Evolutionary conservation across 2,888 invertebrate genomes (phyloP).

Genomic region (Eupeodes luniger): DNA sequence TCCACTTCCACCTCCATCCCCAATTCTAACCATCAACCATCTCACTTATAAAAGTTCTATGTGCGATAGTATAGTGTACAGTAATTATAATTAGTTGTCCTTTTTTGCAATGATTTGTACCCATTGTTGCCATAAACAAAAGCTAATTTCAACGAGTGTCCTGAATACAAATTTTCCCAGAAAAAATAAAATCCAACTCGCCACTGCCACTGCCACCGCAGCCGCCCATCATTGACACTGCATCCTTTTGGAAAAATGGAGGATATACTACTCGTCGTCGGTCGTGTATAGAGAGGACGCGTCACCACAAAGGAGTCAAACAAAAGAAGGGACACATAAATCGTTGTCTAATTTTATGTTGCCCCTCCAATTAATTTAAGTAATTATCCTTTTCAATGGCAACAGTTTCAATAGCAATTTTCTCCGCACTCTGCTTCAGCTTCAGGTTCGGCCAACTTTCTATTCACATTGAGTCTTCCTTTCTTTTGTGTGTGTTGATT

Average conservation of each 20-base stretch:
- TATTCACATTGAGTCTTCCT: slow-evolving; percentile 59
- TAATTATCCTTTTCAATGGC: slow-evolving; percentile 76
- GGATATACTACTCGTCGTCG: not conserved
- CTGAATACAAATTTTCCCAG: slow-evolving; percentile 71
- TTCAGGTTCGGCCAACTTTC: slow-evolving; percentile 38
- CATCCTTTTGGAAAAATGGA: slow-evolving; percentile 5
- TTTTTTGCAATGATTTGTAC: slow-evolving; percentile 63
- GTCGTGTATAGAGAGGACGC: not conserved
- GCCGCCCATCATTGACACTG: not conserved
- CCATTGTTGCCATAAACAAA: slow-evolving; percentile 75
- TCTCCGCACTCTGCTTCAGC: slow-evolving; percentile 50
- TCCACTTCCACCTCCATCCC: slow-evolving; percentile 52
- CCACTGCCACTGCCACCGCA: no score
- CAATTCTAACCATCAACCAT: not conserved
- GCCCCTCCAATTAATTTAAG: slow-evolving; percentile 76
- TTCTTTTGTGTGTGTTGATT: not conserved
- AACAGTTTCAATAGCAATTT: slow-evolving; percentile 75
- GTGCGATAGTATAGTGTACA: slow-evolving; percentile 11
- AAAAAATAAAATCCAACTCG: no score
- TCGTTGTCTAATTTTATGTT: slow-evolving; percentile 76
- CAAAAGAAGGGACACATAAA: slow-evolving; percentile 72
- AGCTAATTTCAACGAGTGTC: slow-evolving; percentile 74
- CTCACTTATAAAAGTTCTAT: no score
- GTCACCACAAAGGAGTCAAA: slow-evolving; percentile 56
- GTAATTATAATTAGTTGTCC: slow-evolving; percentile 75